phyloP scores from a whole-genome alignment of 2,888 invertebrate genomes.

The Hirtodrosophila cameraria region DNA sequence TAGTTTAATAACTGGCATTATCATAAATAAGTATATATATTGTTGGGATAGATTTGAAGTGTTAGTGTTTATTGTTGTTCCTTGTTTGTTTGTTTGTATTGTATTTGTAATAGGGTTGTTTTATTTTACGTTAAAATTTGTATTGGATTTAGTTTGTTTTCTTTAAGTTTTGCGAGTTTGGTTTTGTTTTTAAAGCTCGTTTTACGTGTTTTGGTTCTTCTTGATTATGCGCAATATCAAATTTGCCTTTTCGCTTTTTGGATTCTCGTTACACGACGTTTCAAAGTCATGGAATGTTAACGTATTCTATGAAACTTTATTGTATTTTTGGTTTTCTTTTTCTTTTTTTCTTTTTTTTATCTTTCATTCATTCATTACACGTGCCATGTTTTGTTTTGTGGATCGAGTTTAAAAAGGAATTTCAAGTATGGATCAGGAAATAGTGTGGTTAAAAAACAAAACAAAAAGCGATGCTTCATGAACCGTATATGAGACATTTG shows the following conservation, averaged over 20 bases:
- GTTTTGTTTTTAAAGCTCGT: slow-evolving; percentile 13
- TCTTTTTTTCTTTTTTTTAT: too few species aligned
- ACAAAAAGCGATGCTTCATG: slow-evolving; percentile 7
- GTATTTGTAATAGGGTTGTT: slow-evolving; percentile 27
- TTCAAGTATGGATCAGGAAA: slow-evolving; percentile 10
- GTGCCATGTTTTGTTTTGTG: slow-evolving; percentile 66
- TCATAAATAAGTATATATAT: slow-evolving; percentile 1
- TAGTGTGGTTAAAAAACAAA: slow-evolving; percentile 16
- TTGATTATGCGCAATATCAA: slow-evolving; percentile 18
- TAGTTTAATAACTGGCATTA: slow-evolving; percentile 7
- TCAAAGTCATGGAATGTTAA: slow-evolving; percentile 23
- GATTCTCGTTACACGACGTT: slow-evolving; percentile 31
- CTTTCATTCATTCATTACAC: slow-evolving; percentile 45
- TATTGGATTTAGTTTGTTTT: slow-evolving; percentile 28
- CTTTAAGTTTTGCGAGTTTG: slow-evolving; percentile 11
- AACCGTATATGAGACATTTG: too few species aligned
- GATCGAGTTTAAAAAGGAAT: slow-evolving; percentile 4
- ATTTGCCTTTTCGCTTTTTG: slow-evolving; percentile 1
- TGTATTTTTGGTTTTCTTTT: too few species aligned
- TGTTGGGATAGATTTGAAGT: neutral
- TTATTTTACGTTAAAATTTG: slow-evolving; percentile 38
- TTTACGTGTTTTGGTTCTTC: slow-evolving; percentile 23
- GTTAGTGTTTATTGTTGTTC: slow-evolving; percentile 23
- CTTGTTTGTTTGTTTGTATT: slow-evolving; percentile 12
- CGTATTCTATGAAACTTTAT: slow-evolving; percentile 8